phyloP scores from a whole-genome alignment of 2,888 invertebrate species.

The Stenolophus ochropezus region DNA sequence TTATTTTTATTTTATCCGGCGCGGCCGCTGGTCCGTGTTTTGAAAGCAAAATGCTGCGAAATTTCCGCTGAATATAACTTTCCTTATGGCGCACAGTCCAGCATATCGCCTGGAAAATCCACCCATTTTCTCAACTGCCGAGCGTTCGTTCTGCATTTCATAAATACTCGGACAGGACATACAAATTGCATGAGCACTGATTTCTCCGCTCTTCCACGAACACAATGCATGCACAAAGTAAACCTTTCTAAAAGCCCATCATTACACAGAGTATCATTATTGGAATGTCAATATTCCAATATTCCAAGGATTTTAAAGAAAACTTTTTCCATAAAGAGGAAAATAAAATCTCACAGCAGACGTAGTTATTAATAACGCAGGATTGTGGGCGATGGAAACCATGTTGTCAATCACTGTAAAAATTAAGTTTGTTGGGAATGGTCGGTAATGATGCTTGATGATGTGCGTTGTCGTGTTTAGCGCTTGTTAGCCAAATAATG shows the following conservation, averaged over 20 bases:
- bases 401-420: slow-evolving; percentile 13
- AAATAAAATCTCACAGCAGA: neutral
- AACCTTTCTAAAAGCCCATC: neutral
- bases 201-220: neutral
- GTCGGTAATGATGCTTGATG: neutral
- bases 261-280: neutral
- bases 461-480: slow-evolving; percentile 15
- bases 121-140: neutral
- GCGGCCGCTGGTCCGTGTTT: slow-evolving; percentile 21
- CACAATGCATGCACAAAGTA: neutral
- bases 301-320: neutral
- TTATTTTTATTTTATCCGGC: slow-evolving; percentile 32
- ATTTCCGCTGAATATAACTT: slow-evolving; percentile 37
- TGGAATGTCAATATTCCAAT: neutral
- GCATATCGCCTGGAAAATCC: slow-evolving; percentile 8
- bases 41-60: slow-evolving; percentile 31
- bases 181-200: neutral
- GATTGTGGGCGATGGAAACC: neutral
- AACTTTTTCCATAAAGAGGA: neutral
- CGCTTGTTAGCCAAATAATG: slow-evolving; percentile 13
- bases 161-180: neutral
- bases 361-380: no score
- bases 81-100: neutral
- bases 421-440: neutral
- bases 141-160: neutral